Evolutionary conservation across 2,888 invertebrate species (phyloP).

Genomic region (Nebria salina): DNA sequence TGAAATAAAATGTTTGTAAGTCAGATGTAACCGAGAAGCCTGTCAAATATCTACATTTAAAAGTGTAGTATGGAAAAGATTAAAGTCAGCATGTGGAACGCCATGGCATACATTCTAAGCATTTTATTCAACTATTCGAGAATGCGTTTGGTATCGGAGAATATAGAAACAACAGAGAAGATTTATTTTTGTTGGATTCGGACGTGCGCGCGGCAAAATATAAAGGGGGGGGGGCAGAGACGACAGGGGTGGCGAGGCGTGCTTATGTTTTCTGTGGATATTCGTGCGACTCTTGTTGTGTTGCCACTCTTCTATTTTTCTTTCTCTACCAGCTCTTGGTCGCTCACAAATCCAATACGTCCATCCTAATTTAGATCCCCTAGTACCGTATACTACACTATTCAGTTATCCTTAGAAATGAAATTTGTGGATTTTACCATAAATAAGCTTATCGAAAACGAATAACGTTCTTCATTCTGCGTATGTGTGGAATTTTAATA

Average conservation of each 20-base stretch:
- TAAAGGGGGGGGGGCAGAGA: slow-evolving; percentile 14
- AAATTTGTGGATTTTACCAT: background rate
- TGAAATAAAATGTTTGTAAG: background rate
- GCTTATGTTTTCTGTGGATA: slow-evolving; percentile 9
- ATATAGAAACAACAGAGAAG: slow-evolving; percentile 29
- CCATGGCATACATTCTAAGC: background rate
- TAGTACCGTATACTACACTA: slow-evolving; percentile 9
- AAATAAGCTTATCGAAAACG: background rate
- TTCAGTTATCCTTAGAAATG: slow-evolving; percentile 13
- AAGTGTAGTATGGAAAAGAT: background rate
- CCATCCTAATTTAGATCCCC: slow-evolving; percentile 30
- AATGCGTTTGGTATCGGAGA: slow-evolving; percentile 6
- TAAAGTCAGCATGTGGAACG: background rate
- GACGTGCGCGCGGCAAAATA: slow-evolving; percentile 21
- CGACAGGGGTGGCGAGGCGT: slow-evolving; percentile 10
- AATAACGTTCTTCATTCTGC: too few species aligned
- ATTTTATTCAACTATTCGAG: background rate
- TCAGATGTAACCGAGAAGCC: background rate
- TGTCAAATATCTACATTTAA: background rate
- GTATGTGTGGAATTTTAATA: too few species aligned
- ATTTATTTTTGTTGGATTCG: slow-evolving; percentile 36
- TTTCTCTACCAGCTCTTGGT: slow-evolving; percentile 9
- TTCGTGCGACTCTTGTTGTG: background rate
- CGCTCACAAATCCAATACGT: slow-evolving; percentile 21
- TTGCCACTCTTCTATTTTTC: background rate